Evolutionary conservation across 2,113 vertebrate species (phyloP).

Genomic region (Seriola quinqueradiata): DNA sequence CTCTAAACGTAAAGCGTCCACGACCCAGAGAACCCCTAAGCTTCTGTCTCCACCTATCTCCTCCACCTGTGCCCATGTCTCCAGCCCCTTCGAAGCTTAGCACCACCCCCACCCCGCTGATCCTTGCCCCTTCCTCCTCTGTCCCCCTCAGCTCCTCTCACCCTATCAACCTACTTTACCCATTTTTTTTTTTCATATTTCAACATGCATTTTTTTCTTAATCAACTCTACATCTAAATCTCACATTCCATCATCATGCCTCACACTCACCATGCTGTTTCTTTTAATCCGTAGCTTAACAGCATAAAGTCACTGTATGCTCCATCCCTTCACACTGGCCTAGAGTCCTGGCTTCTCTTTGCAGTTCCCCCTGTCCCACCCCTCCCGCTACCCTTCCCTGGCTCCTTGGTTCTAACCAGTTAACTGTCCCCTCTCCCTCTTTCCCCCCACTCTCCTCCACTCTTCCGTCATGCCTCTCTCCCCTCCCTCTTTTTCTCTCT

Average conservation of each 20-base stretch:
- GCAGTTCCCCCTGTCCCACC: constrained; percentile 62
- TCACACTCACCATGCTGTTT: constrained; percentile 46
- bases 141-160: not conserved
- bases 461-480: constrained; percentile 77
- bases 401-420: constrained; percentile 86
- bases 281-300: constrained; percentile 49
- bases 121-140: not conserved
- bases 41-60: constrained; percentile 79
- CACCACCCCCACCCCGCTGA: constrained; percentile 14
- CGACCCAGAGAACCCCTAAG: constrained; percentile 71
- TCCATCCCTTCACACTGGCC: constrained; percentile 61
- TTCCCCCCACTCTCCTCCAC: constrained; percentile 81
- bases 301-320: constrained; percentile 60
- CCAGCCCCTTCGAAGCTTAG: constrained; percentile 70
- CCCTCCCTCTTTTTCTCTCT: constrained; percentile 63
- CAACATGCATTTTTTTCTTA: not conserved
- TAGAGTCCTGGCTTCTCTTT: constrained; percentile 70
- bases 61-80: constrained; percentile 57
- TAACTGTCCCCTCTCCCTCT: constrained; percentile 84
- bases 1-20: constrained; percentile 69
- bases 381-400: constrained; percentile 72
- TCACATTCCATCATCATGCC: constrained; percentile 42
- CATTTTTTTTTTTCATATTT: constrained; percentile 12
- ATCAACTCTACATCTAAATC: constrained; percentile 7
- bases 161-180: constrained; percentile 16